These are phyloP conservation scores for Mixornis gularis DNA, from an alignment of 2,113 vertebrate species.

Conservation along the genomic window DNA sequence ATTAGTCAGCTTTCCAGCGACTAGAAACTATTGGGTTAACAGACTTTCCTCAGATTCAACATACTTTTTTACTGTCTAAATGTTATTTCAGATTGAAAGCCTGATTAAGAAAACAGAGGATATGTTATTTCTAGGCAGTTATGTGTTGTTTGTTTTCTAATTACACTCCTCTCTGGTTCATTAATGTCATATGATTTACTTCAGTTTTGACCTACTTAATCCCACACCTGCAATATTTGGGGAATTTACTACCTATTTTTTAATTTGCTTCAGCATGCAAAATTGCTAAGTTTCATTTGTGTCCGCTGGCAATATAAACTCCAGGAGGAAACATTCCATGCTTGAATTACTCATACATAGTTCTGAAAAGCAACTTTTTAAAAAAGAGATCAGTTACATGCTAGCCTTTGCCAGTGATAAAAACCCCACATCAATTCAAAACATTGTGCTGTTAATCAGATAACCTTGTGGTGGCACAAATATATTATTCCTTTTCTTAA, in stretches of 20 bases:
- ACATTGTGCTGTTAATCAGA: slow-evolving; percentile 43
- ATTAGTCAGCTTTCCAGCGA: not conserved
- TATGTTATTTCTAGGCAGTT: slow-evolving; percentile 49
- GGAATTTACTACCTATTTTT: slow-evolving; percentile 50
- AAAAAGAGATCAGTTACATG: slow-evolving; percentile 20
- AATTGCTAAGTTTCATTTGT: slow-evolving; percentile 40
- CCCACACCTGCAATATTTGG: slow-evolving; percentile 37
- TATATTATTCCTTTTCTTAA: slow-evolving; percentile 23
- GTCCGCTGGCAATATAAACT: slow-evolving; percentile 51
- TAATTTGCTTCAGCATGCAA: slow-evolving; percentile 43
- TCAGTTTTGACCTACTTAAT: slow-evolving; percentile 44
- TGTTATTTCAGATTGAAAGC: slow-evolving; percentile 49
- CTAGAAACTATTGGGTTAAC: slow-evolving; percentile 17
- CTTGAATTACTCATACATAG: slow-evolving; percentile 58
- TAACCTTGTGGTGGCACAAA: slow-evolving; percentile 36
- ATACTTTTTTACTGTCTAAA: slow-evolving; percentile 36
- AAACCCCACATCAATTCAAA: slow-evolving; percentile 15
- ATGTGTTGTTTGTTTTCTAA: slow-evolving; percentile 48
- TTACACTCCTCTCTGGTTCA: slow-evolving; percentile 1
- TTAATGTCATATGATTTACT: slow-evolving; percentile 20
- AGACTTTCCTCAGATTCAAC: not conserved
- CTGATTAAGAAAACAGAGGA: slow-evolving; percentile 61
- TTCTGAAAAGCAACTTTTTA: slow-evolving; percentile 48
- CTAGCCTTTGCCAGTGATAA: slow-evolving; percentile 23
- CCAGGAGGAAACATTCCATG: slow-evolving; percentile 52